Evolutionary conservation across 1,140 invertebrate genomes (phyloP), one percentile per base, ranked within the genome.

Genomic region (Drosophila repleta): DNA sequence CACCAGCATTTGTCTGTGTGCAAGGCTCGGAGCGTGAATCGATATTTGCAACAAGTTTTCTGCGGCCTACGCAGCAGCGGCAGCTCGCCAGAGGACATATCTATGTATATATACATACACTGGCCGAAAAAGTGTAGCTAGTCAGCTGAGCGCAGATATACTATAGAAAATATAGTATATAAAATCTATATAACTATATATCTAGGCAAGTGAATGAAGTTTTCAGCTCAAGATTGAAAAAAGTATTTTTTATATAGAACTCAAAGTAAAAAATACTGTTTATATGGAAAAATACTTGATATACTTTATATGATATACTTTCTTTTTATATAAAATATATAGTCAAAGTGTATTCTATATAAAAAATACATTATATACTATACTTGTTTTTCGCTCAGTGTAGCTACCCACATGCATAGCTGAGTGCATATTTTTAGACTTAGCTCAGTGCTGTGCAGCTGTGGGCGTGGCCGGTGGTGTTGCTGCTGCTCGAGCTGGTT

Each of bases 11-110:
- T 3, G n/a, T 26, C 39, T 24, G 48, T 17, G 29, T 13, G 46
- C 46, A 51, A 32, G 35, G 62, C 60, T 18, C 48, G 37, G 56
- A 39, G 46, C 29, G 18, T 15, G 67, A 87, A 87, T 88, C 83
- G 83, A 87, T 87, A 76, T 83, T 87, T 74, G 83, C 83, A 87
- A 87, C 83, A 88, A 87, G 79, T 87, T 53, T 63, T 49, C 29
- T 51, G 52, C 58, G 71, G 65, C 71, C 65, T 65, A 71, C 66
- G 61, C 72, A 70, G 10, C 32, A 49, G 56, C 32, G 39, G 49
- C 41, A 43, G 35, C 68, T 45, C 61, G 52, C 41, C 48, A 73
- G 3, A 56, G 35, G 29, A 51, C 7, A 41, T 29, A 24, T 7
- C 11, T 41, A 17, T 51, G 8, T 51, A 39, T 18, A 49, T 20